phyloP scores from a whole-genome alignment of 2,888 invertebrate genomes.

The Calameuta filiformis region DNA sequence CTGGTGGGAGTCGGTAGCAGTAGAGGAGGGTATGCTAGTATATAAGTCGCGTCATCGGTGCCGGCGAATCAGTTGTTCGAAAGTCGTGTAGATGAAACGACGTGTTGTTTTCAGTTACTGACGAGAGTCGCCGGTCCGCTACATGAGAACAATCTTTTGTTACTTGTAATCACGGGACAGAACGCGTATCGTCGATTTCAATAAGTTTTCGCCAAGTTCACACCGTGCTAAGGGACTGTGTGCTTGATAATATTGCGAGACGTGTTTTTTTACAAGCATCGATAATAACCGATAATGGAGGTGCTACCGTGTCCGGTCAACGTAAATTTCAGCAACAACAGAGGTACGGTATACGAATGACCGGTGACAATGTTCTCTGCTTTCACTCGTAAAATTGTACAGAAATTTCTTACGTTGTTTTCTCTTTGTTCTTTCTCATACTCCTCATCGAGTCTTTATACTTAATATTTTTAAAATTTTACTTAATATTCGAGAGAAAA shows the following conservation, averaged over 20 bases:
- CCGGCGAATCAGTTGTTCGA: conserved; percentile 54
- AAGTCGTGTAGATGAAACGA: conserved; percentile 22
- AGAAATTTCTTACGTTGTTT: background rate
- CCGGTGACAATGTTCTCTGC: background rate
- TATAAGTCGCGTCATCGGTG: conserved; percentile 58
- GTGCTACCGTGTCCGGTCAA: conserved; percentile 82
- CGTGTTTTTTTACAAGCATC: background rate
- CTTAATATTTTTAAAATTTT: background rate
- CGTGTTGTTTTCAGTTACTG: background rate
- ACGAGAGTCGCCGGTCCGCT: conserved; percentile 15
- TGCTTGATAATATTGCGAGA: background rate
- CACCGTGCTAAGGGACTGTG: background rate
- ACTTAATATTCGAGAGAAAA: background rate
- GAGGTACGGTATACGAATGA: conserved; percentile 70
- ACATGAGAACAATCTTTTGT: conserved; percentile 18
- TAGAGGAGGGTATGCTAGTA: conserved; percentile 39
- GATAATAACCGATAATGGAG: conserved; percentile 74
- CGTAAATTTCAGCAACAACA: conserved; percentile 81
- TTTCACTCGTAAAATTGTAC: background rate
- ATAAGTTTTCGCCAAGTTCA: background rate
- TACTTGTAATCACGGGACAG: background rate
- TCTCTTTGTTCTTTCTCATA: background rate
- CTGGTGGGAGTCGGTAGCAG: conserved; percentile 30
- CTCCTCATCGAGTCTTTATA: background rate
- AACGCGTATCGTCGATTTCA: background rate